phyloP scores from a whole-genome alignment of 2,888 invertebrate species.

The Eueremaeus valkanovi region DNA sequence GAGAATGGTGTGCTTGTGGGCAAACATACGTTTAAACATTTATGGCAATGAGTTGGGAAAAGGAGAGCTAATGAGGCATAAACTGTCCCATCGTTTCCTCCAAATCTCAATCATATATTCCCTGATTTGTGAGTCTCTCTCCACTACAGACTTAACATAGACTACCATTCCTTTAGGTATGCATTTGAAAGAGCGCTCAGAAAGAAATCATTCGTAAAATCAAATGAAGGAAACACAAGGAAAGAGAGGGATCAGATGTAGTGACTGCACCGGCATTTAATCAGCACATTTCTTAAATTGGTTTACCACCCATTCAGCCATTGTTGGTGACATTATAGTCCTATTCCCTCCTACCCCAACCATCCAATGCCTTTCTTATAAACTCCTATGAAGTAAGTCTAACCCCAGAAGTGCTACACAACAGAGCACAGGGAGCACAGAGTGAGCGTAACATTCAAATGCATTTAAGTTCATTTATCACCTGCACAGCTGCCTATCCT shows the following conservation, averaged over 20 bases:
- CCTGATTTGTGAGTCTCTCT: background rate
- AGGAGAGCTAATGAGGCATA: background rate
- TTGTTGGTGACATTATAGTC: background rate
- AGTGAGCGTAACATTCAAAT: background rate
- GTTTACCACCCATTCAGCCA: conserved; percentile 22
- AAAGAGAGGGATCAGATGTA: background rate
- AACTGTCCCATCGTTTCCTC: conserved; percentile 14
- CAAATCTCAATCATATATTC: background rate
- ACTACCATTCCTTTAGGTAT: background rate
- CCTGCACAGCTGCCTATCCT: conserved; percentile 26
- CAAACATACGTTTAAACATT: background rate
- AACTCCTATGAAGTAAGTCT: no score
- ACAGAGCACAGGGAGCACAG: background rate
- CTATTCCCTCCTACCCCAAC: background rate
- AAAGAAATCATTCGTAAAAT: background rate
- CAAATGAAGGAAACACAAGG: background rate
- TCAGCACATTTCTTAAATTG: conserved; percentile 25
- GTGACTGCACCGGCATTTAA: background rate
- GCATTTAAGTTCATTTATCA: conserved; percentile 17
- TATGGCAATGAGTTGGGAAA: background rate
- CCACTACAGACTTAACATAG: background rate
- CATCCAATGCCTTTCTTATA: no score
- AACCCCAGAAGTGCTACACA: no score
- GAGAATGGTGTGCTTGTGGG: background rate
- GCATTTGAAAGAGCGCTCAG: background rate